Evolutionary conservation across 2,113 vertebrate genomes (phyloP), one percentile per base, ranked within the genome.

Genomic region (Phalacrocorax aristotelis): DNA sequence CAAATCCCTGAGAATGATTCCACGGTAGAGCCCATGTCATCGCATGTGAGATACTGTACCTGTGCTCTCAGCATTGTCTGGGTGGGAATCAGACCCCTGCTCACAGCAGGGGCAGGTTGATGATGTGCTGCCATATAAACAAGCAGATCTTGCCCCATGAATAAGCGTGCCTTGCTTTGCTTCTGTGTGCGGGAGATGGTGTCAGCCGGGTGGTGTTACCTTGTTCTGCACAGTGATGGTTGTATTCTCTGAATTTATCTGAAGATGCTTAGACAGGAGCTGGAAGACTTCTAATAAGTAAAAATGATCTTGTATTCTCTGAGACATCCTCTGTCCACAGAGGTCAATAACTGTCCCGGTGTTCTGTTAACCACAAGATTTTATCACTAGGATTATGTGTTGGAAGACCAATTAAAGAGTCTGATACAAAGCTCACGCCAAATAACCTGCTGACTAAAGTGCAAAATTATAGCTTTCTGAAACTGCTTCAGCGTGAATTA

Each of bases 21-120:
- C 51, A 29, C 6, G 1, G 51, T 48, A 68, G 11, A 3, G 2
- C 30, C 46, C 13, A 1, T 42, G 30, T 49, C 60, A 30, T 32
- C 0, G 1, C 32, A 17, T 5, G 23, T 0, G 0, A 76, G 81
- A 46, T 22, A 7, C 23, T 30, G 16, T 40, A 13, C 58, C n/a
- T 64, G 40, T 40, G 82, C 52, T 70, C 29, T 64, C 61, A 34
- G 68, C 4, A 0, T 20, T 49, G 44, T 7, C 52, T 15, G 65
- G 7, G 34, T 79, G 49, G n/a, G n/a, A 70, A 38, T 58, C 80
- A 51, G 65, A 81, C 12, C 60, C 46, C n/a, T 1, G 1, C 61
- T 44, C n/a, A 5, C 19, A 26, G 68, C 1, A 66, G 27, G 29
- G 27, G 29, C 57, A 71, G 80, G 13, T 3, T 27, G 79, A 72